phyloP scores from a whole-genome alignment of 2,113 vertebrate species.

The Cryptotis parvus region DNA sequence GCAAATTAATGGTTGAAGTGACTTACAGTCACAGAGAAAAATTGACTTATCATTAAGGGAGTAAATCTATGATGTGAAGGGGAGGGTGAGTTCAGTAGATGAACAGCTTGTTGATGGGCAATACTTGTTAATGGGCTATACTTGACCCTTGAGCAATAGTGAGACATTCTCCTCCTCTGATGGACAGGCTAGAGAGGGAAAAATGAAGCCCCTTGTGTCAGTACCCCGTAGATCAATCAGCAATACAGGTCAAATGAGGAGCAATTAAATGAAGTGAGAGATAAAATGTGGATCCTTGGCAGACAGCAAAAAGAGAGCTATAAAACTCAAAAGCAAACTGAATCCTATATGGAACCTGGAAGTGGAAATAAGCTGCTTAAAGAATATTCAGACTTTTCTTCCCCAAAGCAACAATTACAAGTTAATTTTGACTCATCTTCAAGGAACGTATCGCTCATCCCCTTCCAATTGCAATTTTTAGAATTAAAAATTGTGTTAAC shows the following conservation, averaged over 20 bases:
- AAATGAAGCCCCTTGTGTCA: too few relatives aligned
- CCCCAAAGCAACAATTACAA: conserved; percentile 10
- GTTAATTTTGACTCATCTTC: conserved; percentile 49
- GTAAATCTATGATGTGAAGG: too few relatives aligned
- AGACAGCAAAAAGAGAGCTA: not conserved
- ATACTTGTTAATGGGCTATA: too few relatives aligned
- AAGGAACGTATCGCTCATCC: not conserved
- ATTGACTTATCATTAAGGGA: too few relatives aligned
- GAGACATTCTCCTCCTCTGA: too few relatives aligned
- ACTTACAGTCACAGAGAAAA: too few relatives aligned
- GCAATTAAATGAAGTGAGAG: not conserved
- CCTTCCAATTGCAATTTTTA: conserved; percentile 58
- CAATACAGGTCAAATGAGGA: not conserved
- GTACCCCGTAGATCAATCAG: too few relatives aligned
- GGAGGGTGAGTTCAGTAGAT: too few relatives aligned
- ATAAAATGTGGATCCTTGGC: not conserved
- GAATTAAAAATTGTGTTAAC: conserved; percentile 40
- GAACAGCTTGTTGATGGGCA: too few relatives aligned
- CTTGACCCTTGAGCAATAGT: too few relatives aligned
- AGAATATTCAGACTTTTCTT: not conserved
- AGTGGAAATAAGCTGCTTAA: conserved; percentile 19
- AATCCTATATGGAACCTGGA: not conserved
- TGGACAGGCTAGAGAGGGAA: too few relatives aligned
- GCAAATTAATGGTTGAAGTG: too few relatives aligned
- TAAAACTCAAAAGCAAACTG: not conserved